These are phyloP conservation scores for Albula goreensis DNA, from an alignment of 2,113 vertebrate genomes.

Conservation along the genomic window DNA sequence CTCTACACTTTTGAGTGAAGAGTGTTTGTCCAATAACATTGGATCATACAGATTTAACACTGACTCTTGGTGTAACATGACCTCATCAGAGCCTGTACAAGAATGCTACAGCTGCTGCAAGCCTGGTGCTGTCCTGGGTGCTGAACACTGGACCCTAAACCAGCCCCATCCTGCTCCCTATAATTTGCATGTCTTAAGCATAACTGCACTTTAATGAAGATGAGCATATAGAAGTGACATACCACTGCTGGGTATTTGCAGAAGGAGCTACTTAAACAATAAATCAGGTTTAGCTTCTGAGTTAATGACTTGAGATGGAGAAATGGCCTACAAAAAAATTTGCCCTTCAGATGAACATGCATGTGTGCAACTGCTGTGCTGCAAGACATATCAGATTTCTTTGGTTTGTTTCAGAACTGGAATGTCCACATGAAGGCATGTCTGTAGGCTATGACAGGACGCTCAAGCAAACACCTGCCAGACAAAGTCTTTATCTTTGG, in stretches of 20 bases:
- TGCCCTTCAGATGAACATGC: too few species aligned
- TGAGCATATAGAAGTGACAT: neutral
- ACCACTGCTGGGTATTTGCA: neutral
- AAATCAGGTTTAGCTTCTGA: neutral
- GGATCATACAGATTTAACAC: too few species aligned
- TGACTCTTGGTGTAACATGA: too few species aligned
- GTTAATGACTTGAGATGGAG: neutral
- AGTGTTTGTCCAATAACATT: too few species aligned
- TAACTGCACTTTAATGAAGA: neutral
- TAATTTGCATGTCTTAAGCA: neutral
- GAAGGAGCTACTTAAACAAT: neutral
- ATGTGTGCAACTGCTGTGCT: too few species aligned
- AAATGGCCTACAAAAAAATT: neutral
- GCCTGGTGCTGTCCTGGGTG: neutral
- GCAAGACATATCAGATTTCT: too few species aligned
- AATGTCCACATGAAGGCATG: too few species aligned
- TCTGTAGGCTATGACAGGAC: too few species aligned
- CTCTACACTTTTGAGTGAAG: too few species aligned
- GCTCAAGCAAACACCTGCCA: too few species aligned
- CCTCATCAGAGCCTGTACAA: neutral
- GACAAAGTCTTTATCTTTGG: too few species aligned
- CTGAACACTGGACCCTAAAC: neutral
- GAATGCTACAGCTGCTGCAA: neutral
- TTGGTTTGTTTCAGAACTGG: too few species aligned
- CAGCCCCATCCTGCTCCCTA: neutral